Conservation (phyloP, 1,140 invertebrate genomes). For the Reticulitermes speratus region DNA sequence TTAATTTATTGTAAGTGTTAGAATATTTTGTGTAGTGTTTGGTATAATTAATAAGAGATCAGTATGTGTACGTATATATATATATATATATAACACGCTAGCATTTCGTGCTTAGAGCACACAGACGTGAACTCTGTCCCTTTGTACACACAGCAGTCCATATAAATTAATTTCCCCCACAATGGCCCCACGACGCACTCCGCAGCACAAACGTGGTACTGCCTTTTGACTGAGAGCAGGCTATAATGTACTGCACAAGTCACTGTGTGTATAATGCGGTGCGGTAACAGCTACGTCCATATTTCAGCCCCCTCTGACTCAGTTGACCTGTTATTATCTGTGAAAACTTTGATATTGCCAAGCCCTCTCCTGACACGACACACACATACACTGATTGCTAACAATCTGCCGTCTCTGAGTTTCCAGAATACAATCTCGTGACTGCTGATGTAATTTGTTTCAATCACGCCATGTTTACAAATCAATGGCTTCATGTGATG, state of each 20-base stretch:
- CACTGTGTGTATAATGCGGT: not conserved
- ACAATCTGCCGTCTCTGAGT: not conserved
- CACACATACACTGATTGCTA: not conserved
- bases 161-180: no score
- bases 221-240: not conserved
- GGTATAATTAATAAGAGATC: no score
- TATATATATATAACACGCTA: no score
- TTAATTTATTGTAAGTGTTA: no score
- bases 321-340: conserved; percentile 4
- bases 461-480: conserved; percentile 6
- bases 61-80: no score
- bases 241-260: not conserved
- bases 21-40: no score
- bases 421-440: conserved; percentile 6
- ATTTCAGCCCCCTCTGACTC: not conserved
- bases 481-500: not conserved
- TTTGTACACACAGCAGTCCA: no score
- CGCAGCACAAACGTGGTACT: not conserved
- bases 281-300: not conserved
- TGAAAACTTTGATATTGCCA: not conserved
- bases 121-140: no score
- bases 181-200: no score
- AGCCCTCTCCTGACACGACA: not conserved
- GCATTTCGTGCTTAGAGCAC: no score
- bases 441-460: conserved; percentile 1